Evolutionary conservation across 2,113 vertebrate species (phyloP), one percentile per base, ranked within the genome.

Genomic region (Antennarius striatus): DNA sequence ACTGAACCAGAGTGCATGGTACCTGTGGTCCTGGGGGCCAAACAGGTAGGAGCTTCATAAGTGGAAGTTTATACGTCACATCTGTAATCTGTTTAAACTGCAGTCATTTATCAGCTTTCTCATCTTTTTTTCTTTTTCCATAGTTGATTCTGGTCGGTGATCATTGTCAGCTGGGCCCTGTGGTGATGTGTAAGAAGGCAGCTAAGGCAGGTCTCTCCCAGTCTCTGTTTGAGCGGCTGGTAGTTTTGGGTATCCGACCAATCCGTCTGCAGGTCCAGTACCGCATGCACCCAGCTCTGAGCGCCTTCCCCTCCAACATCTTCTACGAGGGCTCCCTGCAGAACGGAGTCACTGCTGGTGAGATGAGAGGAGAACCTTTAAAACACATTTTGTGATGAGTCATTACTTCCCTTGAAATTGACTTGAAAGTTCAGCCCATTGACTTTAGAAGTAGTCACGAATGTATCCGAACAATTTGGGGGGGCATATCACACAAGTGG

Each of bases 311-410:
- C 0, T 99, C 98, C 83, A 99, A 99, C 86, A 99, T 99, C 88
- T 99, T 99, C 88, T 99, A 99, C 0, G 98, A 99, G 88, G 98
- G 98, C 0, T 99, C 98, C 0, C 93, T 99, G n/a, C 98, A 99
- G 90, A 99, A 99, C 0, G 98, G 98, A 0, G 97, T 99, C 71
- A 99, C 98, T 0, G 98, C 98, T 81, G 96, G 97, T 98, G 22
- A 22, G 22, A 22, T 22, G 22, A 22, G 22, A 22, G 22, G 22
- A 22, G 22, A 22, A 22, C 22, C 22, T 22, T 22, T 22, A 40
- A 40, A 6, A 40, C 39, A 40, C 39, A 40, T 40, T 40, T 40
- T 40, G 22, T 22, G 22, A 22, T 40, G 6, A 40, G 6, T 40
- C 10, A 7, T 40, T 10, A 6, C 39, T 6, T 10, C 5, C 39